Evolutionary conservation across 2,113 vertebrate genomes (phyloP), one percentile per base, ranked within the genome.

Genomic region (Boleophthalmus pectinirostris): DNA sequence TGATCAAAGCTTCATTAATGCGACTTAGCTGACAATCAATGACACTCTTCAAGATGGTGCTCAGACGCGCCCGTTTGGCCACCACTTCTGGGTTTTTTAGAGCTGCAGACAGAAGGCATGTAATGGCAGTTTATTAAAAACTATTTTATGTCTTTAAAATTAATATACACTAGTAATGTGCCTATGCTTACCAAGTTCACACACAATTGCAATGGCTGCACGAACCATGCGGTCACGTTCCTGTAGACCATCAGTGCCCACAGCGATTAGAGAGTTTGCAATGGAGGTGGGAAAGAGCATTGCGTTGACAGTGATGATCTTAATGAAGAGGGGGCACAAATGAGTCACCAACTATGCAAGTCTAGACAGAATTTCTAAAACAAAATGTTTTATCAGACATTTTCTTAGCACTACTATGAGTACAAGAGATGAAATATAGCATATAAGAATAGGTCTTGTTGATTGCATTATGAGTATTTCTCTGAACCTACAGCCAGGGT

Each of bases 261-360:
- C 96, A 16, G 98, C 97, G 78, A 99, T 97, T 74, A 99, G 93
- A 71, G 98, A 98, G 92, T 98, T 99, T 65, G 97, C 92, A 85
- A 99, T 93, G 74, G 97, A 98, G 85, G 94, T 97, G 87, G 98
- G 98, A 88, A 99, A 99, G 69, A 98, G 90, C 88, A 95, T 95
- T 76, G 97, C 97, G 85, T 98, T 99, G 95, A 99, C 96, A 90
- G 97, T 97, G 91, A 99, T 98, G 93, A 99, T 99, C 98, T 99
- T 73, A 65, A 46, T 24, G 33, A 43, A 23, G 38, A 72, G 23
- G 51, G 18, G 68, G 29, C 23, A 47, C 51, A 63, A 1, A 60
- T 58, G 24, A 79, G 24, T 79, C 72, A 71, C 63, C 58, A 58
- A 78, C 23, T 58, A 77, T 66, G 3, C 13, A 58, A 33, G 33